Evolutionary conservation across 2,888 invertebrate genomes (phyloP).

Genomic region (Antheraea yamamai): DNA sequence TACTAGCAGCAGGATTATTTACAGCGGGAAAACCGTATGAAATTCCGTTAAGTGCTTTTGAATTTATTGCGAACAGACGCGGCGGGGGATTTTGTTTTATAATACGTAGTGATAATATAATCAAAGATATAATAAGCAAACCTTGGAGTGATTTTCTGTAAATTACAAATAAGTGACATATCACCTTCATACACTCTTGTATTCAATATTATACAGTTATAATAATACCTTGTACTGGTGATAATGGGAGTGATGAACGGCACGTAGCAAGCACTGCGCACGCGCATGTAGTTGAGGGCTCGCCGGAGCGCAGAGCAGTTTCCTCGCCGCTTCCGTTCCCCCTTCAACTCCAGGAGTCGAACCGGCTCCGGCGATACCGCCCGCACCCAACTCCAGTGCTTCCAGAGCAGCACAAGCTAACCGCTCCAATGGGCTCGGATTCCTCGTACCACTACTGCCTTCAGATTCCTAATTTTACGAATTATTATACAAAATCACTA

Average conservation of each 20-base stretch:
- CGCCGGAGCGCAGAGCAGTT: constrained; percentile 74
- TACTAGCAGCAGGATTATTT: too few relatives aligned
- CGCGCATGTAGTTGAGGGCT: constrained; percentile 66
- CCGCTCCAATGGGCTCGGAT: constrained; percentile 71
- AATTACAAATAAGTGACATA: too few relatives aligned
- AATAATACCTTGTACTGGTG: constrained; percentile 90
- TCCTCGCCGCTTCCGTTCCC: constrained; percentile 60
- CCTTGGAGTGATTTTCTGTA: too few relatives aligned
- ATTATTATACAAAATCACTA: background rate
- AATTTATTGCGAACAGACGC: too few relatives aligned
- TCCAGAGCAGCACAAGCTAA: constrained; percentile 74
- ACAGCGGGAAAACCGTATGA: too few relatives aligned
- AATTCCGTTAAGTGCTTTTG: too few relatives aligned
- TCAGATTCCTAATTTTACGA: constrained; percentile 55
- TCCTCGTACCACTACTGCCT: constrained; percentile 55
- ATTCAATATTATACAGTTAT: too few relatives aligned
- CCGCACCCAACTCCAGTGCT: constrained; percentile 68
- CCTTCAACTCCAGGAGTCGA: constrained; percentile 56
- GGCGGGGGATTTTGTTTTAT: too few relatives aligned
- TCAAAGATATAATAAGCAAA: too few relatives aligned
- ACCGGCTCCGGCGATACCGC: constrained; percentile 44
- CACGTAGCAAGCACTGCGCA: constrained; percentile 91
- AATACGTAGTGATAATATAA: too few relatives aligned
- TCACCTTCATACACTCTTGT: too few relatives aligned
- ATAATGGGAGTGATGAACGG: constrained; percentile 89